Evolutionary conservation across 37 sponge, comb jelly and placozoan species (phyloP).

Genomic region (Corticium candelabrum): DNA sequence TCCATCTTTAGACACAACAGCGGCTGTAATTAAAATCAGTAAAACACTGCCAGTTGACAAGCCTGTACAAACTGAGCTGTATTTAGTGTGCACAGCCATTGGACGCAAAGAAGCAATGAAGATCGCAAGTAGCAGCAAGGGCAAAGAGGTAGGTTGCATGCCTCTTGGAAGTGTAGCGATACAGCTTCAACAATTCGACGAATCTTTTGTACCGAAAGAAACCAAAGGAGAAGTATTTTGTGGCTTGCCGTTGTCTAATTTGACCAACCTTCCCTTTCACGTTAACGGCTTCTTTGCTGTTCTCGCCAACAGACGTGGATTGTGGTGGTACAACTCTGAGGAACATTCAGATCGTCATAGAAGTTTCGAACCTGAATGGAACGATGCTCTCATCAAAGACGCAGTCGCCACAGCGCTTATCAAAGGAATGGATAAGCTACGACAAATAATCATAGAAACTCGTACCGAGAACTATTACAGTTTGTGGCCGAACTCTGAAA

Average conservation of each 20-base stretch:
- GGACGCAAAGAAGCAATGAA: not conserved
- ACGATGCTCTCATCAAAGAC: slow-evolving; percentile 15
- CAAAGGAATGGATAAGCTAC: not conserved
- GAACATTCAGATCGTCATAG: not conserved
- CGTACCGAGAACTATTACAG: not conserved
- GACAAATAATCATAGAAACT: not conserved
- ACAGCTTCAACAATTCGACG: no score
- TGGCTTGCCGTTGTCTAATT: slow-evolving; percentile 22
- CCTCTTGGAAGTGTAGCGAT: not conserved
- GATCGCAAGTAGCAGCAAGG: not conserved
- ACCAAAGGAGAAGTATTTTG: slow-evolving; percentile 42
- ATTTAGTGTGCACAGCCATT: not conserved
- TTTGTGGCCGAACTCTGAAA: not conserved
- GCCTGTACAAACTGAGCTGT: not conserved
- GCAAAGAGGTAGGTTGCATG: not conserved
- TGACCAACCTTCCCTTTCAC: slow-evolving; percentile 35
- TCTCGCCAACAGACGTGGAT: slow-evolving; percentile 30
- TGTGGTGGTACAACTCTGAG: slow-evolving; percentile 22
- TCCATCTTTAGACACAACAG: not conserved
- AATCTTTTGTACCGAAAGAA: no score
- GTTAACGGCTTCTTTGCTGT: slow-evolving; percentile 56
- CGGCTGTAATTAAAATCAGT: no score
- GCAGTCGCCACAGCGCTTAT: slow-evolving; percentile 14
- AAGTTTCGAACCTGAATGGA: slow-evolving; percentile 21
- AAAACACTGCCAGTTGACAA: no score